These are phyloP conservation scores for Eumerus sabulonum DNA, from an alignment of 2,888 invertebrate genomes.

Conservation along the genomic window DNA sequence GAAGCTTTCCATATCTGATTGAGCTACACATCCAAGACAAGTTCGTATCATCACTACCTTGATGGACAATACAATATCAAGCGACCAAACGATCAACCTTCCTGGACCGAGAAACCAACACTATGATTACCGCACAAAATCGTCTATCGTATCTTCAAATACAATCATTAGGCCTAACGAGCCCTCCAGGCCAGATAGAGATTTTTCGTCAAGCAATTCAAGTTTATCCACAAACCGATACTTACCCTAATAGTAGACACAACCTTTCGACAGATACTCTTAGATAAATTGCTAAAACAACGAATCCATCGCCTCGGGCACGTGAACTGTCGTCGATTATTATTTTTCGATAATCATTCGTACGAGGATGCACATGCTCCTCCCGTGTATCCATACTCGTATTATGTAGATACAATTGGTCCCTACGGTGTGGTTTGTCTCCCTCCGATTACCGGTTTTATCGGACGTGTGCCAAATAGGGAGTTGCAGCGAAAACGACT, in stretches of 20 bases:
- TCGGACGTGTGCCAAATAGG: constrained; percentile 45
- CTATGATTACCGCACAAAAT: no score
- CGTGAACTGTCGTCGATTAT: constrained; percentile 32
- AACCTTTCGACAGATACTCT: no score
- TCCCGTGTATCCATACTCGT: constrained; percentile 8
- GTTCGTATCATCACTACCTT: no score
- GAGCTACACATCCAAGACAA: no score
- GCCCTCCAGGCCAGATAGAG: no score
- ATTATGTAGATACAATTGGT: constrained; percentile 51
- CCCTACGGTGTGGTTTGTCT: constrained; percentile 43
- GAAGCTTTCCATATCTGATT: no score
- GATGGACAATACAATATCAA: no score
- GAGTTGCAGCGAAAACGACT: background rate
- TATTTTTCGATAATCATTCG: constrained; percentile 20
- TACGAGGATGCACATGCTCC: constrained; percentile 18
- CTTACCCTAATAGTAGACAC: constrained; percentile 7
- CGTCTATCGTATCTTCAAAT: no score
- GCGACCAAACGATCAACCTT: no score
- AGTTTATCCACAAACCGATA: constrained; percentile 3
- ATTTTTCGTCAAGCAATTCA: no score
- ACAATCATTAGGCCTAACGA: no score
- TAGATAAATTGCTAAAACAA: constrained; percentile 7
- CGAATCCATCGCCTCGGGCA: constrained; percentile 16
- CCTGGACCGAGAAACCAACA: no score
- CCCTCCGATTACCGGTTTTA: constrained; percentile 39